phyloP scores from a whole-genome alignment of 2,113 vertebrate genomes.

The Hucho hucho region DNA sequence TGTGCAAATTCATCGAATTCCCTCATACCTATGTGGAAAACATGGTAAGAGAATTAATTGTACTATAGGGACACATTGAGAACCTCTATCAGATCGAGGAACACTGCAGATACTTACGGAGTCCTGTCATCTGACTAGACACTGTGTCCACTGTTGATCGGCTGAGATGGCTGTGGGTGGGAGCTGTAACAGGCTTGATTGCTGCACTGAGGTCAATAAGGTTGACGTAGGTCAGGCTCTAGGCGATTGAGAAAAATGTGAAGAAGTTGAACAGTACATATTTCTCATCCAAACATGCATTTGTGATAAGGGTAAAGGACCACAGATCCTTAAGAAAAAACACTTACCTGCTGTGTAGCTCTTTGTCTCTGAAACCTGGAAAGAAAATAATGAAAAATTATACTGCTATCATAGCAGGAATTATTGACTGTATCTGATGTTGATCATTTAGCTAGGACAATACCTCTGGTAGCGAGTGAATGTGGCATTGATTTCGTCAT shows the following conservation, averaged over 20 bases:
- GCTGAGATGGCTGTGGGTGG: slow-evolving; percentile 46
- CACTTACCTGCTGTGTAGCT: slow-evolving; percentile 56
- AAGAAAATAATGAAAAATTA: slow-evolving; percentile 16
- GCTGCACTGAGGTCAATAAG: slow-evolving; percentile 75
- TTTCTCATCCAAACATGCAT: background rate
- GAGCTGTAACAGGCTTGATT: slow-evolving; percentile 33
- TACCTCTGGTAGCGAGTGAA: slow-evolving; percentile 87
- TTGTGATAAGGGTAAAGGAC: background rate
- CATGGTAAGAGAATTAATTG: background rate
- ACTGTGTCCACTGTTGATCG: slow-evolving; percentile 68
- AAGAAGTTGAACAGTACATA: background rate
- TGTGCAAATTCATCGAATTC: slow-evolving; percentile 82
- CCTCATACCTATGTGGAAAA: slow-evolving; percentile 51
- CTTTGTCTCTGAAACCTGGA: slow-evolving; percentile 83
- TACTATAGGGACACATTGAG: background rate
- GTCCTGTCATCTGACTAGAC: slow-evolving; percentile 84
- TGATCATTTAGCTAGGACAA: background rate
- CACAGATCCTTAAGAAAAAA: background rate
- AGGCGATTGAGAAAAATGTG: slow-evolving; percentile 29
- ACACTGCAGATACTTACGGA: slow-evolving; percentile 75
- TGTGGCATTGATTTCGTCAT: slow-evolving; percentile 92
- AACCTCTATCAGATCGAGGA: background rate
- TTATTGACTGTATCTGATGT: background rate
- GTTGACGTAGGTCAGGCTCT: slow-evolving; percentile 67
- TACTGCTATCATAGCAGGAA: background rate